Conservation (phyloP, 1,140 invertebrate genomes). For the Samia ricini region DNA sequence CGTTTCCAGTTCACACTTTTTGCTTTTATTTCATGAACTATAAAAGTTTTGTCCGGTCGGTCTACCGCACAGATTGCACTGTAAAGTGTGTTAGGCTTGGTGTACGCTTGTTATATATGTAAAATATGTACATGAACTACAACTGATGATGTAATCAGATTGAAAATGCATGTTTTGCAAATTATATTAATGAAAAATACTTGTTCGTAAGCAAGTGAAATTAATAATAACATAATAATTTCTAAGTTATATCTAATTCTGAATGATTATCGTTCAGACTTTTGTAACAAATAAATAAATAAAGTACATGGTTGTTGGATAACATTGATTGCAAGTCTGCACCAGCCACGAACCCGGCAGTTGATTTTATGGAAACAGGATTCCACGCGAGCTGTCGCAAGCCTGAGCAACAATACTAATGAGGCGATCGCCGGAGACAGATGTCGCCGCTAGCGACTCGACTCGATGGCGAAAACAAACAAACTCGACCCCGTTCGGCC, state of each 20-base stretch:
- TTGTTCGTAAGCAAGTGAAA: too few relatives aligned
- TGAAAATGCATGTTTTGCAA: too few relatives aligned
- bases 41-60: conserved; percentile 17
- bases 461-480: conserved; percentile 14
- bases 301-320: too few relatives aligned
- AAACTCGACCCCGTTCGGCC: conserved; percentile 5
- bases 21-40: conserved; percentile 23
- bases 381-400: conserved; percentile 9
- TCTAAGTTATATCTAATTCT: too few relatives aligned
- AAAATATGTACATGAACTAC: too few relatives aligned
- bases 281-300: too few relatives aligned
- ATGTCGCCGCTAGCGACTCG: conserved; percentile 18
- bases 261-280: too few relatives aligned
- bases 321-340: background rate
- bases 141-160: too few relatives aligned
- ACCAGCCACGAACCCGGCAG: background rate
- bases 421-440: conserved; percentile 28
- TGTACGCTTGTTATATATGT: background rate
- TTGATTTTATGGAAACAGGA: background rate
- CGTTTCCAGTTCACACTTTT: conserved; percentile 10
- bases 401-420: conserved; percentile 27
- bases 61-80: conserved; percentile 12
- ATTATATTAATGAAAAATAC: too few relatives aligned
- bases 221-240: too few relatives aligned
- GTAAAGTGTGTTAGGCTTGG: conserved; percentile 5